Conservation (phyloP, 1,140 invertebrate genomes). For the Euglossa dilemma region DNA sequence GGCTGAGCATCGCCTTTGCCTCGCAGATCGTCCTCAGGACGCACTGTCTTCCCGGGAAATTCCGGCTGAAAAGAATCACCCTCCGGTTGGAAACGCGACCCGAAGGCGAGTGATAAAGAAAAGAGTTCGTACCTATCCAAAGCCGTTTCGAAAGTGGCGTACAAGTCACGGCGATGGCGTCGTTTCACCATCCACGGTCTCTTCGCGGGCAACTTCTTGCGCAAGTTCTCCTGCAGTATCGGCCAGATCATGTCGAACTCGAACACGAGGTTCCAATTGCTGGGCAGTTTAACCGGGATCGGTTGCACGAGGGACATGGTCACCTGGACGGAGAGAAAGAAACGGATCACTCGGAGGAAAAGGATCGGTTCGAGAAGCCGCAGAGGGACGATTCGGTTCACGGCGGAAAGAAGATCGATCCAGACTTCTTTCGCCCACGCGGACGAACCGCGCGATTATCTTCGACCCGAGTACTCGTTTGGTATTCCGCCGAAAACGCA, state of each 20-base stretch:
- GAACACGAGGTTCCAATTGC: slow-evolving; percentile 74
- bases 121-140: slow-evolving; percentile 72
- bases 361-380: too few species aligned
- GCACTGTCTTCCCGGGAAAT: slow-evolving; percentile 86
- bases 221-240: slow-evolving; percentile 64
- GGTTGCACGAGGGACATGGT: slow-evolving; percentile 75
- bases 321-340: slow-evolving; percentile 58
- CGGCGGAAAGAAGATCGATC: too few species aligned
- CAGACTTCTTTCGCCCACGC: too few species aligned
- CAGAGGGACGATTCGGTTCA: too few species aligned
- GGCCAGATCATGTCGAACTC: slow-evolving; percentile 80
- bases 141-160: slow-evolving; percentile 76
- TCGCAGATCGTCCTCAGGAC: slow-evolving; percentile 88
- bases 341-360: too few species aligned
- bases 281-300: slow-evolving; percentile 72
- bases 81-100: neutral
- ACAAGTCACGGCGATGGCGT: slow-evolving; percentile 78
- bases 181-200: slow-evolving; percentile 60
- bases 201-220: slow-evolving; percentile 29
- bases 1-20: slow-evolving; percentile 83
- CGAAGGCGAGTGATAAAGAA: too few species aligned
- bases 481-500: slow-evolving; percentile 16
- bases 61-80: slow-evolving; percentile 81
- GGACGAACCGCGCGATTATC: neutral
- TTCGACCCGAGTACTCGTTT: neutral